These are phyloP conservation scores for Naso thynnoides DNA, from an alignment of 2,797 vertebrate genomes.

Conservation along the genomic window DNA sequence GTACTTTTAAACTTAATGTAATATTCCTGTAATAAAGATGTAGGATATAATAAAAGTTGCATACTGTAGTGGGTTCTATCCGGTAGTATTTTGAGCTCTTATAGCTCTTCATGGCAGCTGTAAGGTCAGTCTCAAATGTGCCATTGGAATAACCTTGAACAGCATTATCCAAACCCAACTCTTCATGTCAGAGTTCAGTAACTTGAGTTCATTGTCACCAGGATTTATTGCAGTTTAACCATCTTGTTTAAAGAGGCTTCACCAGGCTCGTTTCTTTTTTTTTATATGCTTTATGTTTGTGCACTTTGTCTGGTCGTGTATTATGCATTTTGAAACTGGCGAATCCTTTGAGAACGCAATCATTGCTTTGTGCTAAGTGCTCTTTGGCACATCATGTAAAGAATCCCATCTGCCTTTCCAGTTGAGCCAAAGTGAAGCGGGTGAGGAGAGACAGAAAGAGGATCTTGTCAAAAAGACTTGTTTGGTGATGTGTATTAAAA, in stretches of 20 bases:
- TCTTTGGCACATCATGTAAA: constrained; percentile 61
- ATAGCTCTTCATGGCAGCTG: constrained; percentile 26
- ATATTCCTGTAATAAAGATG: constrained; percentile 47
- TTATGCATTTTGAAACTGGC: constrained; percentile 61
- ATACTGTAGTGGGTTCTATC: constrained; percentile 11
- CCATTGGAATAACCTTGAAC: constrained; percentile 36
- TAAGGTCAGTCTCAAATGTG: constrained; percentile 42
- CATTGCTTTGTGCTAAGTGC: constrained; percentile 53
- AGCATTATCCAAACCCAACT: constrained; percentile 4
- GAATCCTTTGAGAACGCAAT: constrained; percentile 59
- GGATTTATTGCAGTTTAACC: constrained; percentile 4
- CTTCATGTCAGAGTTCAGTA: constrained; percentile 4
- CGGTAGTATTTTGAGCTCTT: constrained; percentile 2
- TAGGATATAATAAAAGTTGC: constrained; percentile 30
- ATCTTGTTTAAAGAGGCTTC: constrained; percentile 5
- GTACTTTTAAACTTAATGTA: constrained; percentile 51
- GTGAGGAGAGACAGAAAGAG: constrained; percentile 39
- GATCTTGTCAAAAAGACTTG: constrained; percentile 47
- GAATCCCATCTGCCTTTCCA: constrained; percentile 68
- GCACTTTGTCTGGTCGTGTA: constrained; percentile 30
- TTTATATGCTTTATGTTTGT: constrained; percentile 26
- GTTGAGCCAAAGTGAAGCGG: constrained; percentile 57
- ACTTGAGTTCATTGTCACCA: background rate
- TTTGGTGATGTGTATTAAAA: constrained; percentile 24
- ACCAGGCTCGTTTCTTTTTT: constrained; percentile 5